Percentiles rank a stretch among this genome's conserved stretches.
Conservation (phyloP, 2,888 invertebrate species). For the Carterocephalus palaemon region DNA sequence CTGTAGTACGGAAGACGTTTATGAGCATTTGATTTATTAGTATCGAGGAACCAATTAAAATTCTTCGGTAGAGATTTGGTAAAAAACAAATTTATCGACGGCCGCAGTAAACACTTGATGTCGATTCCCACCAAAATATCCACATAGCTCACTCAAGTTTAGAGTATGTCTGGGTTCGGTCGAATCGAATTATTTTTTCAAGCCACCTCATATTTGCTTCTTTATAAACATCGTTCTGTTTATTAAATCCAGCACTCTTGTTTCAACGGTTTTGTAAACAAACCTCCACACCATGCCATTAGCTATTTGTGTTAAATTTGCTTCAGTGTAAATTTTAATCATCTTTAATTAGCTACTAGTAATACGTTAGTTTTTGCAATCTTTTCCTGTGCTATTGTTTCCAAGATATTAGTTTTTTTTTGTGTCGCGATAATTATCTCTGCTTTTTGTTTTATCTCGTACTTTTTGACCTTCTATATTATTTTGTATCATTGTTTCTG, state of each 20-base stretch:
- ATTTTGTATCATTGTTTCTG: constrained; percentile 3
- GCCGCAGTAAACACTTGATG: no score
- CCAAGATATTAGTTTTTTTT: constrained; percentile 2
- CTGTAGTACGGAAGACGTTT: no score
- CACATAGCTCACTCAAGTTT: constrained; percentile 1
- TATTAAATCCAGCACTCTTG: constrained; percentile 25
- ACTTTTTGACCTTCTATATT: constrained; percentile 2
- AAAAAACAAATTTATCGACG: no score
- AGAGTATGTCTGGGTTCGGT: constrained; percentile 6
- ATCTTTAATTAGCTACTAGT: background rate
- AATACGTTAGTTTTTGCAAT: constrained; percentile 1
- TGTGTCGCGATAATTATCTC: background rate
- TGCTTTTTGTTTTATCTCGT: constrained; percentile 1
- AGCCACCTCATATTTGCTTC: constrained; percentile 35
- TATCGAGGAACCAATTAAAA: no score
- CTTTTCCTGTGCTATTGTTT: constrained; percentile 2
- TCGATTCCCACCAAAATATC: background rate
- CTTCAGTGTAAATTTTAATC: no score
- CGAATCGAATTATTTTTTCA: constrained; percentile 35
- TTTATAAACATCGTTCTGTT: constrained; percentile 32
- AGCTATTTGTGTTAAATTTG: no score
- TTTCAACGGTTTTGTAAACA: constrained; percentile 24
- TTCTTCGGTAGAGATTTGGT: no score
- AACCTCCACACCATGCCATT: background rate
- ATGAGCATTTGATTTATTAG: no score